Percentiles rank a stretch among this genome's conserved stretches.
phyloP scores from a whole-genome alignment of 2,888 invertebrate species.

The Drosophila stalkeri region DNA sequence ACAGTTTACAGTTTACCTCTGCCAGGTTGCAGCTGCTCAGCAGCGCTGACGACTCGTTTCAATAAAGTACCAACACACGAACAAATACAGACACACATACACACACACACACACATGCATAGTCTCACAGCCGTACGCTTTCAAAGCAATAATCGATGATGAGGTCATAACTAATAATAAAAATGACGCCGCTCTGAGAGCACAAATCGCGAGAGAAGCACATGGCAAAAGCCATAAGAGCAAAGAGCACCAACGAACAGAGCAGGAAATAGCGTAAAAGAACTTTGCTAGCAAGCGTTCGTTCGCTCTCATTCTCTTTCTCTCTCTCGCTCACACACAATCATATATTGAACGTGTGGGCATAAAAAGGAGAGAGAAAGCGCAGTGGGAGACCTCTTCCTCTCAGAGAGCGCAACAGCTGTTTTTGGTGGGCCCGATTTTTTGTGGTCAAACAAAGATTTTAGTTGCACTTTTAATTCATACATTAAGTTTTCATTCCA shows the following conservation, averaged over 20 bases:
- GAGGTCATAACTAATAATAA: slow-evolving; percentile 86
- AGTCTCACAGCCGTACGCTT: slow-evolving; percentile 19
- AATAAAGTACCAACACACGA: slow-evolving; percentile 75
- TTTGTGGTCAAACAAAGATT: slow-evolving; percentile 34
- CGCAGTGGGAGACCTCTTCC: not conserved
- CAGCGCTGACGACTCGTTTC: slow-evolving; percentile 68
- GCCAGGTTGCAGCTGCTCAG: slow-evolving; percentile 55
- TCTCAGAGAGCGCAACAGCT: slow-evolving; percentile 39
- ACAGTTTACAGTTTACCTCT: slow-evolving; percentile 36
- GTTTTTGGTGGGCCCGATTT: slow-evolving; percentile 48
- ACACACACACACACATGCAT: slow-evolving; percentile 18
- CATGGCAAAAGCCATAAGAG: slow-evolving; percentile 38
- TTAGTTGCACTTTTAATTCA: slow-evolving; percentile 8
- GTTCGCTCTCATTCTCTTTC: not conserved
- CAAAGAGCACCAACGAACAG: slow-evolving; percentile 28
- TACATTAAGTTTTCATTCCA: too few species aligned
- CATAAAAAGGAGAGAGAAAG: not conserved
- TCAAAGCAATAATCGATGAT: slow-evolving; percentile 85
- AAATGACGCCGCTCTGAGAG: slow-evolving; percentile 78
- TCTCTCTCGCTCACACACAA: not conserved
- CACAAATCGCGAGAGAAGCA: slow-evolving; percentile 32
- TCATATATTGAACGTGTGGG: not conserved
- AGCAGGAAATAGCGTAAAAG: slow-evolving; percentile 41
- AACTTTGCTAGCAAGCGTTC: slow-evolving; percentile 23
- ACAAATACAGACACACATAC: slow-evolving; percentile 14